Base-by-base conservation (phyloP, 2,888 invertebrate species). In the Ommatoiulus sabulosus region DNA sequence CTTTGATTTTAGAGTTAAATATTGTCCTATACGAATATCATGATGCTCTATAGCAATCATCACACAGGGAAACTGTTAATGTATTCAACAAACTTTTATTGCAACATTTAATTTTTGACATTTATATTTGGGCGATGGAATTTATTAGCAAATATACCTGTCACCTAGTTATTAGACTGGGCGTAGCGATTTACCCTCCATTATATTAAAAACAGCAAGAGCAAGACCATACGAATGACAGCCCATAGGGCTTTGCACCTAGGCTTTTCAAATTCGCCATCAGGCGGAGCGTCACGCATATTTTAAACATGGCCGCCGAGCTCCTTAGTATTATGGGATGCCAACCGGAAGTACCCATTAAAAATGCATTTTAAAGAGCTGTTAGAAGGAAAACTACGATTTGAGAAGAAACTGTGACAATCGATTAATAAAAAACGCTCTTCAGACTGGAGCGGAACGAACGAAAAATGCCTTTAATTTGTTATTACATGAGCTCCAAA, bases 401-500 rank as follows among this genome's bases (percentile, higher is more conserved):
- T 15, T 15, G 80, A 80, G 80, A 80, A 35, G 80, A 43, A 80
- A 80, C 80, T 80, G 35, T 4, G 15, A 12, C 35, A 15, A 3
- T 43, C 80, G 12, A 35, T 80, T 80, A 24, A 35, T 43, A 10
- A 35, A 12, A 24, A 8, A 10, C 5, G 4, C 4, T 3, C 35
- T 2, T 35, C 3, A 35, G 35, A 43, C 12, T 6, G 35, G 2
- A 15, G 52, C 3, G 15, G 35, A 35, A 80, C 35, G 57, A 2
- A 1, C 80, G 35, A 80, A 80, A 80, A 80, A 15, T 35, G 15
- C 24, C 2, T 35, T 43, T 43, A 15, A 80, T 43, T 80, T 35
- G 80, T 35, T 8, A 8, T 80, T 24, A 80, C 80, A 80, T 43
- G 80, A 35, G 35, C 80, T 80, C 15, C 80, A 92, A 90, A 93